Evolutionary conservation across 2,113 vertebrate species (phyloP), one percentile per base, ranked within the genome.

Genomic region (Typhlomys cinereus): DNA sequence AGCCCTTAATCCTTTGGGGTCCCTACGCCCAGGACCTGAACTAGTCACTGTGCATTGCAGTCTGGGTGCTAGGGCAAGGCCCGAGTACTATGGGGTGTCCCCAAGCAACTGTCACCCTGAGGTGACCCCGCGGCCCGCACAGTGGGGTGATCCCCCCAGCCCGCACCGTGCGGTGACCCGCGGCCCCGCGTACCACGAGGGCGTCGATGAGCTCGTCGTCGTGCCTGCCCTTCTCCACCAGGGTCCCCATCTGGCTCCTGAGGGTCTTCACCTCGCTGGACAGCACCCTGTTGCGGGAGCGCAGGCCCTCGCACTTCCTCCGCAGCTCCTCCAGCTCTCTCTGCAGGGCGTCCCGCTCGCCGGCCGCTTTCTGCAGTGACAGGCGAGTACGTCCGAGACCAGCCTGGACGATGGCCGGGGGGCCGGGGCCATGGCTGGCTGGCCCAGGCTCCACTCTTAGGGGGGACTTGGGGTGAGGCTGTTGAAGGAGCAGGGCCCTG

Each of bases 171-270:
- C 7, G 18, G 48, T 25, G 48, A 7, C 62, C 3, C 61, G 46
- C 17, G 44, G 41, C 18, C 27, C 12, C 15, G 25, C 66, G 0
- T 98, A 99, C 99, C 99, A 99, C 93, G 76, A 99, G 97, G 41
- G 98, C 98, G 0, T 98, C 98, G 34, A 99, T 97, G 25, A 99
- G 98, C 88, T 99, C 99, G 11, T 99, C 97, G 0, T 99, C 99
- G 0, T 99, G 99, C 84, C 98, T 98, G 4, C 98, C 98, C 91
- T 99, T 99, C 81, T 99, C 98, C 95, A 98, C 91, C 44, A 99
- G 97, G 11, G 98, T 99, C 62, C 95, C 59, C 89, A 99, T 97
- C 92, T 99, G 99, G 69, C 50, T 95, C 95, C 98, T 99, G 93
- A 99, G 97, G 44, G 96, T 97, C 97, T 98, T 99, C 64, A 99